A percentile compares a stretch with the other conserved stretches of the same genome.
These are phyloP conservation scores for Scaptomyza montana DNA, from an alignment of 1,140 invertebrate species.

Conservation along the genomic window DNA sequence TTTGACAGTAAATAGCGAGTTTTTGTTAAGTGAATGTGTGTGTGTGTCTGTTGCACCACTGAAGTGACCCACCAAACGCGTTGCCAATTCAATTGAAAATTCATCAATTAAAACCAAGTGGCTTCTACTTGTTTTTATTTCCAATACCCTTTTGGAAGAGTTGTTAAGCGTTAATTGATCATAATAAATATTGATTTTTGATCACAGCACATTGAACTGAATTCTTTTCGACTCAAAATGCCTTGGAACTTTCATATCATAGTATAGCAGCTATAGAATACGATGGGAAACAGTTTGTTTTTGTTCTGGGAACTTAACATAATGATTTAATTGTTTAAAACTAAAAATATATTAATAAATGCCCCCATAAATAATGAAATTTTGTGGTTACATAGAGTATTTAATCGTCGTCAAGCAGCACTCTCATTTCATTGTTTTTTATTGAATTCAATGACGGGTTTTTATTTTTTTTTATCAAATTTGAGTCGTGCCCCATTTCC, in stretches of 20 bases:
- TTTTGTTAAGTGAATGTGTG: background rate
- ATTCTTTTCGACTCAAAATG: background rate
- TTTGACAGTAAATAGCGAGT: background rate
- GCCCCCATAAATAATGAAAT: no score
- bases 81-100: conserved; percentile 55
- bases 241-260: background rate
- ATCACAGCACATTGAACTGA: background rate
- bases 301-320: no score
- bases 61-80: conserved; percentile 9
- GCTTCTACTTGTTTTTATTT: conserved; percentile 2
- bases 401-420: background rate
- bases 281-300: background rate
- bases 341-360: no score
- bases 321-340: no score
- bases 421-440: conserved; percentile 23
- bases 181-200: background rate
- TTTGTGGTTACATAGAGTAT: background rate
- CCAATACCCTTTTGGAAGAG: background rate
- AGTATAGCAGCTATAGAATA: background rate
- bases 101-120: conserved; percentile 35
- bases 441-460: conserved; percentile 64
- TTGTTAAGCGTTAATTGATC: background rate
- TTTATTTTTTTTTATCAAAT: background rate
- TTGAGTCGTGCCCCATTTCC: conserved; percentile 14
- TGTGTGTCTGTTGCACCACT: background rate